These are phyloP conservation scores for Delphinapterus leucas DNA, from an alignment of 2,113 vertebrate species.

Conservation along the genomic window DNA sequence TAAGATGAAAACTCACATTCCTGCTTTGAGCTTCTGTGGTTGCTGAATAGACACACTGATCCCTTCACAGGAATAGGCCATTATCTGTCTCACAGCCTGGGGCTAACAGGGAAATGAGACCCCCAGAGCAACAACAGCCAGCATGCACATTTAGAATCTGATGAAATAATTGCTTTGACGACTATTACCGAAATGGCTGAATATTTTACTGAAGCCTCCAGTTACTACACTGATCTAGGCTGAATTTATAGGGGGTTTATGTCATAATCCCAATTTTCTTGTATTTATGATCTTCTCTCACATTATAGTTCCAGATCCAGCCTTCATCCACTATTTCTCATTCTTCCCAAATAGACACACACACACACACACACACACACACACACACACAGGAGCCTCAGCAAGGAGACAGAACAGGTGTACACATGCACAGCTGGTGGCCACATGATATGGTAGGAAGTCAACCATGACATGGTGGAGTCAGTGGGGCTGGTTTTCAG, in stretches of 20 bases:
- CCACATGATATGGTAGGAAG: not conserved
- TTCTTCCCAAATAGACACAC: not conserved
- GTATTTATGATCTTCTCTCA: not conserved
- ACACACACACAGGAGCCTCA: not conserved
- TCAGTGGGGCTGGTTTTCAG: no score
- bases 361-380: not conserved
- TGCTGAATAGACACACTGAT: not conserved
- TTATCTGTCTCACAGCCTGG: not conserved
- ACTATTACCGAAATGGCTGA: not conserved
- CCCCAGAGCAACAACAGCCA: not conserved
- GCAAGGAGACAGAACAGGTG: not conserved
- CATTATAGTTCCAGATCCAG: not conserved
- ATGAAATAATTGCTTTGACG: not conserved
- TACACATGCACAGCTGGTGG: not conserved
- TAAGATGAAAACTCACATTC: not conserved
- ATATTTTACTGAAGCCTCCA: not conserved
- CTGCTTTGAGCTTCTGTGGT: not conserved
- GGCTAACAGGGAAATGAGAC: conserved; percentile 20
- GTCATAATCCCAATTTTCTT: not conserved
- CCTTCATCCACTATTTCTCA: not conserved
- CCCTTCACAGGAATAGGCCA: not conserved
- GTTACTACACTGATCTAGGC: not conserved
- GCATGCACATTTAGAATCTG: not conserved
- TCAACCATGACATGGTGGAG: not conserved
- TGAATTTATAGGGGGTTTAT: not conserved